phyloP scores from a whole-genome alignment of 2,888 invertebrate species.

The Mimas tiliae region DNA sequence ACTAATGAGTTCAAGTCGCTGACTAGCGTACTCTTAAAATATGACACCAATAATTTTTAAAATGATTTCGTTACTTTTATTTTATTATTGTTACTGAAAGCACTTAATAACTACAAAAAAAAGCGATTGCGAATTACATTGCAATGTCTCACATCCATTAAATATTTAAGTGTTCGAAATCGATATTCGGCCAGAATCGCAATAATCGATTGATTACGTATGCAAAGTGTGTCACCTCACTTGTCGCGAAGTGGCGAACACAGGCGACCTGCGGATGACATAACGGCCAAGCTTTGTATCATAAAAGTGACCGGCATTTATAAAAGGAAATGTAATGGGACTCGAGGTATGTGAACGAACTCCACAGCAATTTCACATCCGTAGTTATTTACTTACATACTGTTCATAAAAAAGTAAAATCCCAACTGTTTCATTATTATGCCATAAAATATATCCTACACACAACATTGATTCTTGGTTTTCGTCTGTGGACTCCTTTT shows the following conservation, averaged over 20 bases:
- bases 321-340: constrained; percentile 40
- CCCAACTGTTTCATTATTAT: neutral
- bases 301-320: constrained; percentile 43
- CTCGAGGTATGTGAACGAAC: constrained; percentile 33
- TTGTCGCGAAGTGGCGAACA: constrained; percentile 39
- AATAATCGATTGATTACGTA: constrained; percentile 53
- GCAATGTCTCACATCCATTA: constrained; percentile 9
- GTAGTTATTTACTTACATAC: neutral
- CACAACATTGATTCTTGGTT: too few species aligned
- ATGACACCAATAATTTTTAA: too few species aligned
- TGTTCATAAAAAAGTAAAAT: neutral
- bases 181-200: too few species aligned
- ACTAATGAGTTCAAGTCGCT: too few species aligned
- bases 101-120: neutral
- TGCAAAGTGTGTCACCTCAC: constrained; percentile 58
- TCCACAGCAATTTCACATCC: neutral
- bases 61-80: too few species aligned
- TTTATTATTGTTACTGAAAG: too few species aligned
- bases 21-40: too few species aligned
- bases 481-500: too few species aligned
- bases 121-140: neutral
- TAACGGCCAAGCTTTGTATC: constrained; percentile 43
- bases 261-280: constrained; percentile 25
- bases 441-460: too few species aligned
- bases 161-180: constrained; percentile 27